phyloP scores from a whole-genome alignment of 53 echinoderm and acorn worm genomes.

The Holothuria leucospilota region DNA sequence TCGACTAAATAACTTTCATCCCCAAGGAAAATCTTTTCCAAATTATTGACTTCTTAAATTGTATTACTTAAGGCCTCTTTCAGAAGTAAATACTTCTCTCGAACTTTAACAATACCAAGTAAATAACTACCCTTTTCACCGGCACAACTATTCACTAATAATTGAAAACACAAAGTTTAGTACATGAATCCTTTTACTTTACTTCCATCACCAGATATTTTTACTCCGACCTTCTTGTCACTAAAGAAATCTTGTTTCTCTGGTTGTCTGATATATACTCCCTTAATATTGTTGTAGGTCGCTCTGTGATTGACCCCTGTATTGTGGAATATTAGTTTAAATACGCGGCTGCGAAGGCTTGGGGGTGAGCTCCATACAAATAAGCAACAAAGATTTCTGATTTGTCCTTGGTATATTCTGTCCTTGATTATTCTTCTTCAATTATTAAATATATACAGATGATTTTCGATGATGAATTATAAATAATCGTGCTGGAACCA shows the following conservation, averaged over 20 bases:
- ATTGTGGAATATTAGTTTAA: too few relatives aligned
- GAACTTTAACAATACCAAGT: constrained; percentile 7
- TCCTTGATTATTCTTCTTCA: too few relatives aligned
- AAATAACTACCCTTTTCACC: constrained; percentile 10
- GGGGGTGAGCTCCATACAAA: too few relatives aligned
- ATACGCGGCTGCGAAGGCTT: too few relatives aligned
- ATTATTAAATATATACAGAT: too few relatives aligned
- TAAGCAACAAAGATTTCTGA: too few relatives aligned
- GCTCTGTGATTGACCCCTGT: too few relatives aligned
- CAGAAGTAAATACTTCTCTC: background rate
- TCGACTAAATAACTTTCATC: background rate
- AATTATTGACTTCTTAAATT: background rate
- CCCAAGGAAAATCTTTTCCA: background rate
- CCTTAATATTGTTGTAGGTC: background rate
- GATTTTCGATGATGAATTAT: too few relatives aligned
- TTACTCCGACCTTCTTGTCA: background rate
- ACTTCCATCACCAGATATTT: constrained; percentile 21
- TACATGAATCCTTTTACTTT: background rate
- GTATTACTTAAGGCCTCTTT: constrained; percentile 1
- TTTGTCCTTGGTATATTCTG: too few relatives aligned
- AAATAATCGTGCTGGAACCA: too few relatives aligned
- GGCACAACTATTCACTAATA: constrained; percentile 4
- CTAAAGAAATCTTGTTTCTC: background rate
- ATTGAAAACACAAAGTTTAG: constrained; percentile 18
- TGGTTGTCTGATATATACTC: background rate